Evolutionary conservation across 2,888 invertebrate genomes (phyloP).

Genomic region (Acronicta alni): DNA sequence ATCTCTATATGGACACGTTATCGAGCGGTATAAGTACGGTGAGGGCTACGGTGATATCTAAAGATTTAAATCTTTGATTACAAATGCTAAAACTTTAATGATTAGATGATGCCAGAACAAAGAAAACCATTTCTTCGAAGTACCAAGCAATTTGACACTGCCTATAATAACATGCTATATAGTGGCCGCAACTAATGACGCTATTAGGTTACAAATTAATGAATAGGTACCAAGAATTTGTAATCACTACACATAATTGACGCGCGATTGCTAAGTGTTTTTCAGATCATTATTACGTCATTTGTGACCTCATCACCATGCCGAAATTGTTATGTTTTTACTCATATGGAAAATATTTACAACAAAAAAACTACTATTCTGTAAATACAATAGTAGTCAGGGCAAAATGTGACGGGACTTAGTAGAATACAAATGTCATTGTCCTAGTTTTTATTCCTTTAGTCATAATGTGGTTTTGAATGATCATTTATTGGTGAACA

Average conservation of each 20-base stretch:
- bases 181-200: not conserved
- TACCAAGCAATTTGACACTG: not conserved
- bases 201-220: not conserved
- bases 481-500: conserved; percentile 14
- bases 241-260: not conserved
- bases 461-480: conserved; percentile 20
- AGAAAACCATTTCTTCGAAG: not conserved
- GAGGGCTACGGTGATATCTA: too few species aligned
- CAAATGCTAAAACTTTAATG: too few species aligned
- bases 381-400: not conserved
- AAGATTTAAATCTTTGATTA: too few species aligned
- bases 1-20: too few species aligned
- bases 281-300: not conserved
- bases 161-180: too few species aligned
- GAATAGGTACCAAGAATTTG: not conserved
- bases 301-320: not conserved
- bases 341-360: too few species aligned
- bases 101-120: too few species aligned
- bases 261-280: not conserved
- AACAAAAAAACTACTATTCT: too few species aligned
- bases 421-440: conserved; percentile 7
- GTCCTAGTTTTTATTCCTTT: conserved; percentile 15
- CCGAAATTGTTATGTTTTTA: too few species aligned
- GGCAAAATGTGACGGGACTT: not conserved
- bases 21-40: too few species aligned